Evolutionary conservation across 2,888 invertebrate genomes (phyloP).

Genomic region (Neoitamus cyanurus): DNA sequence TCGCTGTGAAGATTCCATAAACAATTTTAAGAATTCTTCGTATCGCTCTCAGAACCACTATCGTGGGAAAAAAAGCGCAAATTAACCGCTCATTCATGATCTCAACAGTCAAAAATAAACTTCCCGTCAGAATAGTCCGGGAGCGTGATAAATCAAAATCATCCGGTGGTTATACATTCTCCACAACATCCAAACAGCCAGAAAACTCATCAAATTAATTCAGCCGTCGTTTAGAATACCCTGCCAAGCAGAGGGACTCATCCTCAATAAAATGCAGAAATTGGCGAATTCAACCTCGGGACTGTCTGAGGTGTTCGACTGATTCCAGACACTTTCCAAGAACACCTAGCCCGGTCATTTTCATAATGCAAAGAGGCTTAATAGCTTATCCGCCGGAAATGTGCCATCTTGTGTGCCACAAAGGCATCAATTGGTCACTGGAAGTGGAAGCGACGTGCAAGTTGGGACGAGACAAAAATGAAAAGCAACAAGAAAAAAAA

Average conservation of each 20-base stretch:
- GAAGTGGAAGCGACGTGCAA: not conserved
- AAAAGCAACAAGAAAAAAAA: not conserved
- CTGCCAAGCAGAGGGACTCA: not conserved
- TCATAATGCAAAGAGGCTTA: not conserved
- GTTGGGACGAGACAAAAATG: not conserved
- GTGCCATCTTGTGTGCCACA: constrained; percentile 1
- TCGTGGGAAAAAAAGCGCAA: not conserved
- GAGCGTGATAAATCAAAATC: not conserved
- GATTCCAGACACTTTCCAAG: not conserved
- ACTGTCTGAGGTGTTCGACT: not conserved
- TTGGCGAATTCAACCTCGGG: not conserved
- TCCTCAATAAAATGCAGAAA: not conserved
- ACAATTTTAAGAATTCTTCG: not conserved
- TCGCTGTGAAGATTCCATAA: not conserved
- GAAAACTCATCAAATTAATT: constrained; percentile 1
- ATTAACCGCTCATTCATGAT: not conserved
- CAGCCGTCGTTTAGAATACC: not conserved
- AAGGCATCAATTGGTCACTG: not conserved
- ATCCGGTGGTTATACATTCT: not conserved
- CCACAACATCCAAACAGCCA: not conserved
- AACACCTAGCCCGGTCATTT: not conserved
- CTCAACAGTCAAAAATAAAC: not conserved
- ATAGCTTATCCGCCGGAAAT: not conserved
- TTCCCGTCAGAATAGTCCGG: not conserved
- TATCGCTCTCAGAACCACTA: not conserved